phyloP scores from a whole-genome alignment of 1,140 invertebrate species.

The Frieseomelitta varia region DNA sequence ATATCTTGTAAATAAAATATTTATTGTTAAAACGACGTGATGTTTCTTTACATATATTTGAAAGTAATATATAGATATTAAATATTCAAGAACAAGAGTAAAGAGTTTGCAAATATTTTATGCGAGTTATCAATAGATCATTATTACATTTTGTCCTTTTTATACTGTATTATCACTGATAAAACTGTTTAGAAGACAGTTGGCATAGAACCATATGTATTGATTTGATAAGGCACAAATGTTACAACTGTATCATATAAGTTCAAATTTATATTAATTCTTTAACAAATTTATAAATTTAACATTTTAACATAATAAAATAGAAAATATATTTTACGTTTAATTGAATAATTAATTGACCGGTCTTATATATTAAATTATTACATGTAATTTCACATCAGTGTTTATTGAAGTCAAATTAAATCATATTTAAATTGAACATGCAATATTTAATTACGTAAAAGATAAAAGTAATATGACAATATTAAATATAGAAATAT shows the following conservation, averaged over 20 bases:
- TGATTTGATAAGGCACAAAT: slow-evolving; percentile 56
- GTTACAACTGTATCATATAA: slow-evolving; percentile 21
- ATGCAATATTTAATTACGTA: background rate
- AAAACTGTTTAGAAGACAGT: slow-evolving; percentile 37
- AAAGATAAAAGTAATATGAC: background rate
- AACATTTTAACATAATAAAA: background rate
- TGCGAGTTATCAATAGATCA: slow-evolving; percentile 9
- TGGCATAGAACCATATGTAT: slow-evolving; percentile 30
- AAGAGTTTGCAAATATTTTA: slow-evolving; percentile 15
- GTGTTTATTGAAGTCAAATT: background rate
- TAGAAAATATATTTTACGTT: background rate
- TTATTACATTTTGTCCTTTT: slow-evolving; percentile 23
- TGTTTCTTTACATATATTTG: slow-evolving; percentile 28
- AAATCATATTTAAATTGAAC: background rate
- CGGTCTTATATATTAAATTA: background rate
- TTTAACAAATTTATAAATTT: background rate
- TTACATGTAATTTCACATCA: background rate
- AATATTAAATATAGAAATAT: slow-evolving; percentile 30
- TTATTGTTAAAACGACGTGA: slow-evolving; percentile 67
- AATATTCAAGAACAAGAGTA: background rate
- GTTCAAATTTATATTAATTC: slow-evolving; percentile 9
- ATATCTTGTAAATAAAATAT: slow-evolving; percentile 75
- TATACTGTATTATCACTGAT: slow-evolving; percentile 29
- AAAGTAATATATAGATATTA: slow-evolving; percentile 21
- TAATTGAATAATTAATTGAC: background rate